Percentiles rank a stretch among this genome's conserved stretches.
phyloP scores from a whole-genome alignment of 2,113 vertebrate species.

The Cochlearius cochlearius region DNA sequence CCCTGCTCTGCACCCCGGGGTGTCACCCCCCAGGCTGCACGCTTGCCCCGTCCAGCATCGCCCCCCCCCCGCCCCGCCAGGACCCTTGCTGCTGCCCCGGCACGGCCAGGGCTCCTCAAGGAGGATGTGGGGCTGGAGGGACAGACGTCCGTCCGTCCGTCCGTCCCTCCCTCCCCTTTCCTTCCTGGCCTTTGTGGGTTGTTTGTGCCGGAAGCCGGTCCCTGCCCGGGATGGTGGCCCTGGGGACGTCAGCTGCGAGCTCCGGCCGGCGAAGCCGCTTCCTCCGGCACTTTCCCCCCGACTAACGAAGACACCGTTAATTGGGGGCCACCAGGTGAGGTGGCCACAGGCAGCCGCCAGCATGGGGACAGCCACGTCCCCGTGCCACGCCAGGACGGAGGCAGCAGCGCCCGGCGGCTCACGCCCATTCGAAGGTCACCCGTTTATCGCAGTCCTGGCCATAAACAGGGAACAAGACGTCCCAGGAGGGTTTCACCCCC shows the following conservation, averaged over 20 bases:
- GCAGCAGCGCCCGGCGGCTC: background rate
- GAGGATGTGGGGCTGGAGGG: background rate
- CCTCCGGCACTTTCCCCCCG: background rate
- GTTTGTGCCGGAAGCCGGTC: background rate
- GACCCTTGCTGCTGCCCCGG: rapidly evolving
- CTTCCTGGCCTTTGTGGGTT: slow-evolving; percentile 27
- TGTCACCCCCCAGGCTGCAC: background rate
- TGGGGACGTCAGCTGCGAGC: background rate
- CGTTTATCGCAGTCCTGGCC: background rate
- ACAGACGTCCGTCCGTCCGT: background rate
- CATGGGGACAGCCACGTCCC: background rate
- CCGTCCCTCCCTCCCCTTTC: background rate
- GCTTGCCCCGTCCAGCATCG: rapidly evolving
- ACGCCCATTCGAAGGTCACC: background rate
- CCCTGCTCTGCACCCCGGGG: background rate
- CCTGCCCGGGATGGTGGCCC: background rate
- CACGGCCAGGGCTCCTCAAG: background rate
- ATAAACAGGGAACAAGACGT: background rate
- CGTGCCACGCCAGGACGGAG: rapidly evolving
- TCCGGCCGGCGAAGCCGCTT: background rate
- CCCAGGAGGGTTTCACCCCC: background rate
- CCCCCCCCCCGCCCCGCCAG: too few species aligned
- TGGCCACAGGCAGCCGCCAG: background rate
- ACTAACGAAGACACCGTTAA: rapidly evolving
- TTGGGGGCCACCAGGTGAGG: background rate